These are phyloP conservation scores for Anthopleura sola DNA, from an alignment of 64 coral and sea anemone species.

Conservation along the genomic window DNA sequence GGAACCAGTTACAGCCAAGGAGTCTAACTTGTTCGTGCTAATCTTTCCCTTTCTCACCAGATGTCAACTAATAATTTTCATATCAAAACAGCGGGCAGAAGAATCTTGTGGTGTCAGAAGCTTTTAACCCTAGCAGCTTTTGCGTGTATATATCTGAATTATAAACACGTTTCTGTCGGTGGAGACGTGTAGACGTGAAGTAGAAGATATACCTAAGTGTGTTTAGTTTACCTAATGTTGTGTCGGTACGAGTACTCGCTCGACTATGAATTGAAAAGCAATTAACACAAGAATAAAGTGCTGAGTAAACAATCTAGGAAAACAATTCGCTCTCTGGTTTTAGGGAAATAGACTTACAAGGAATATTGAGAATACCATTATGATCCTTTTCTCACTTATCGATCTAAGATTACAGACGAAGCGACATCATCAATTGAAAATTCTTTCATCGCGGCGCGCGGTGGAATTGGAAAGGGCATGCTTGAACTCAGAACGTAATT, in stretches of 20 bases:
- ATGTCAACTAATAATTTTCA: not conserved
- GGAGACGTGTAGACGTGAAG: not conserved
- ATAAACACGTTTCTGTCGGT: not conserved
- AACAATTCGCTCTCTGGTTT: not conserved
- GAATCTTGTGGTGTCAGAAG: not conserved
- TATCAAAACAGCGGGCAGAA: not conserved
- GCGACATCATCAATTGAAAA: not conserved
- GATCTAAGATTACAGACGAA: not conserved
- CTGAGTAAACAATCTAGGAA: not conserved
- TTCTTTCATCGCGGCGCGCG: not conserved
- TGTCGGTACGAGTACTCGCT: not conserved
- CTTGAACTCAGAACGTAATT: not conserved
- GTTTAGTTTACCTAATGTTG: not conserved
- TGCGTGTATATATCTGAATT: not conserved
- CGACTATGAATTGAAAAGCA: not conserved
- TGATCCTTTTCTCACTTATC: not conserved
- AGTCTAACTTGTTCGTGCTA: too few species aligned
- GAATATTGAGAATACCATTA: not conserved
- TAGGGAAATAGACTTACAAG: not conserved
- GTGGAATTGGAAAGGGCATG: not conserved
- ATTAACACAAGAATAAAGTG: not conserved
- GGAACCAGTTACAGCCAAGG: too few species aligned
- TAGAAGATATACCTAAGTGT: not conserved
- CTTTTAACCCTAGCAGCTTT: not conserved
- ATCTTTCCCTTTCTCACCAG: not conserved